Evolutionary conservation across 2,888 invertebrate species (phyloP).

Genomic region (Apodemia mormo): DNA sequence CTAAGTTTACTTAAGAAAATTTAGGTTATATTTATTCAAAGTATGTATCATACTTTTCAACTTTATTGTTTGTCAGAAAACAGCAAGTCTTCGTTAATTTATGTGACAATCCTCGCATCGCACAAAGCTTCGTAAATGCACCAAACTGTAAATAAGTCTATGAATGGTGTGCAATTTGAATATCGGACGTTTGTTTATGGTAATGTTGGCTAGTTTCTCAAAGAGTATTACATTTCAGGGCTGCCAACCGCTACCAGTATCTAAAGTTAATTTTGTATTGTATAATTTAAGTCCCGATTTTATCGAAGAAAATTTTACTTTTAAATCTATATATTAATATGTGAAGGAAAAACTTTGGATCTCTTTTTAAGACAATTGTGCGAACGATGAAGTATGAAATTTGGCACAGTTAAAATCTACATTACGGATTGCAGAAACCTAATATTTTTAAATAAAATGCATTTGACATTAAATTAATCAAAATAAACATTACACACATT

Average conservation of each 20-base stretch:
- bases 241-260: conserved; percentile 6
- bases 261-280: conserved; percentile 3
- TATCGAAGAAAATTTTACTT: background rate
- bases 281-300: conserved; percentile 10
- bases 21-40: too few species aligned
- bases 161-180: conserved; percentile 34
- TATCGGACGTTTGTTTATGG: conserved; percentile 33
- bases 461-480: too few species aligned
- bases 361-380: too few species aligned
- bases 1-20: too few species aligned
- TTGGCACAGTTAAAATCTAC: too few species aligned
- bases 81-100: background rate
- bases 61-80: background rate
- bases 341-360: too few species aligned
- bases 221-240: conserved; percentile 7
- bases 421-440: too few species aligned
- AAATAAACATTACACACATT: too few species aligned
- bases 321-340: too few species aligned
- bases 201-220: conserved; percentile 23
- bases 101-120: background rate
- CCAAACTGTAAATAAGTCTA: conserved; percentile 29
- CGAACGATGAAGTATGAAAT: too few species aligned
- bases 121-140: conserved; percentile 20
- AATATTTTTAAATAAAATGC: too few species aligned
- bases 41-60: background rate